phyloP scores from a whole-genome alignment of 2,797 vertebrate genomes.

The Sebastes oblongus region DNA sequence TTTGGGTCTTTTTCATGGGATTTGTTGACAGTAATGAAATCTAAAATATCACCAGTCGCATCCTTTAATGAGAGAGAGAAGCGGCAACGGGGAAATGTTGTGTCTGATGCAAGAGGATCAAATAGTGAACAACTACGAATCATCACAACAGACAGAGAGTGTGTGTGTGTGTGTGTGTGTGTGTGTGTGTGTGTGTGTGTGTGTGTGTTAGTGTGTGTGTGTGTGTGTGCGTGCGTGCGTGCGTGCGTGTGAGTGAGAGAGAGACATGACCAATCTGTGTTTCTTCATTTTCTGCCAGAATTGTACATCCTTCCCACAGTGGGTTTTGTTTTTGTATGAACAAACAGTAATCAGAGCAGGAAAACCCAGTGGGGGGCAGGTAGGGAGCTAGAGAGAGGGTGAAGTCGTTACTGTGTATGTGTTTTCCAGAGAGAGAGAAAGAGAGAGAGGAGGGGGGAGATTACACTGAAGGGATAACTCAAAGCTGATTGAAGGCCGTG shows the following conservation, averaged over 20 bases:
- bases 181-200: too few relatives aligned
- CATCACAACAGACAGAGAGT: too few relatives aligned
- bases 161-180: not conserved
- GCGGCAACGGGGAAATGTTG: not conserved
- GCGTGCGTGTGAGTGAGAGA: not conserved
- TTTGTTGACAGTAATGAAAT: conserved; percentile 1
- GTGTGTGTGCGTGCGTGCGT: not conserved
- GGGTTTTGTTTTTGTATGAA: conserved; percentile 63
- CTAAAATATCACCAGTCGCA: not conserved
- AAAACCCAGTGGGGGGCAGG: conserved; percentile 50
- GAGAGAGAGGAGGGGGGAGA: not conserved
- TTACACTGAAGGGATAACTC: conserved; percentile 61
- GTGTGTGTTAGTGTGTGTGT: not conserved
- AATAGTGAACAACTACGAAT: too few relatives aligned
- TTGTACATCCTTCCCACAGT: conserved; percentile 44
- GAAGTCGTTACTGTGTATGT: conserved; percentile 48
- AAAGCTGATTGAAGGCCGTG: conserved; percentile 65
- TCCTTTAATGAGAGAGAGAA: not conserved
- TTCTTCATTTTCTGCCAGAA: conserved; percentile 48
- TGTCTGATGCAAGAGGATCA: not conserved
- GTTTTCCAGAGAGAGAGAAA: conserved; percentile 21
- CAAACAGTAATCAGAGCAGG: conserved; percentile 70
- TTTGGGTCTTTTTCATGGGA: conserved; percentile 2
- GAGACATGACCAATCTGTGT: conserved; percentile 30
- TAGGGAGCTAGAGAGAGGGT: conserved; percentile 18